Base-by-base conservation (phyloP, 2,797 vertebrate genomes). In the Ctenopoma kingsleyae region DNA sequence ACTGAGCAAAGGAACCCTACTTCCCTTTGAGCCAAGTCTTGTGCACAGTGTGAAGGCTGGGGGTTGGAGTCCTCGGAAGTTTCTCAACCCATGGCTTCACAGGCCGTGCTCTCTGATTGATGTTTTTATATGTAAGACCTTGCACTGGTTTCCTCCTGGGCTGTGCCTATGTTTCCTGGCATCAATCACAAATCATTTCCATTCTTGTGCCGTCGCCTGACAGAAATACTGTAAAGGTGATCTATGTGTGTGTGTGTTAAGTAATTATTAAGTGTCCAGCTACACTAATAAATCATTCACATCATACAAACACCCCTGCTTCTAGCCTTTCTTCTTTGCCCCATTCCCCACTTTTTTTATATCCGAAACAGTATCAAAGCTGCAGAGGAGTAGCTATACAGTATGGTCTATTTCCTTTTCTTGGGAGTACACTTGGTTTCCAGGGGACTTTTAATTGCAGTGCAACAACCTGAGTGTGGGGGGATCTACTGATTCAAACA, bases 91-190 rank as follows among this genome's bases (percentile, higher is more conserved):
- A 32, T 62, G 71, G 82, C 85, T 91, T 88, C 85, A 89, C 82
- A 86, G 80, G 74, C 75, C 79, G 40, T 59, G 83, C 78, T 83
- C 74, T 67, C 67, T 94, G 94, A 95, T 94, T 93, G 92, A 94
- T 95, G 94, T 90, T 94, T 95, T 93, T 94, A 92, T 93, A 94
- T 94, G 92, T 90, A 90, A 94, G 94, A 93, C 92, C 94, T 93
- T 93, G 93, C 91, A 89, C 89, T 82, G 83, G 82, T 73, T 87
- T 81, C 81, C 86, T 89, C 85, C 75, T 65, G 84, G 89, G 88
- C 89, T 65, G 9, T 63, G 80, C 85, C 89, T 85, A 61, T 84
- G 86, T 87, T 92, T 93, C 89, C 92, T 91, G 89, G 86, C 93
- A 95, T 95, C 94, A 94, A 94, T 95, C 93, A 94, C 83, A 68